These are phyloP conservation scores for Venustaconcha ellipsiformis DNA, from an alignment of 1,140 invertebrate genomes.

Conservation along the genomic window DNA sequence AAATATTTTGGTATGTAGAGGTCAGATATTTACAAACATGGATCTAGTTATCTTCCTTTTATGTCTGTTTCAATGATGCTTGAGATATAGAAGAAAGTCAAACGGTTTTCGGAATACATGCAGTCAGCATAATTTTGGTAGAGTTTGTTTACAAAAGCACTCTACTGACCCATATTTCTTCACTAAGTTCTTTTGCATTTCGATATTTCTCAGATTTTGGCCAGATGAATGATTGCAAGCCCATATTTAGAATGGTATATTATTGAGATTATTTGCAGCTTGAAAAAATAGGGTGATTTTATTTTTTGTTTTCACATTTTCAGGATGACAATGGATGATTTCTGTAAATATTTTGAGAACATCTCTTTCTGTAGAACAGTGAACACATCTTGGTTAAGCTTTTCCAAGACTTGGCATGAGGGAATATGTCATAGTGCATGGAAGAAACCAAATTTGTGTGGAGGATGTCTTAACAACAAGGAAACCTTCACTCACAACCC, in stretches of 20 bases:
- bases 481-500: slow-evolving; percentile 76
- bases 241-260: neutral
- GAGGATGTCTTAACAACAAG: slow-evolving; percentile 74
- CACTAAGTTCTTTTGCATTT: too few species aligned
- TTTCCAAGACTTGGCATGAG: slow-evolving; percentile 74
- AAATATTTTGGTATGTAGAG: too few species aligned
- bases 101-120: too few species aligned
- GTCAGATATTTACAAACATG: too few species aligned
- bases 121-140: neutral
- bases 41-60: neutral
- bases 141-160: too few species aligned
- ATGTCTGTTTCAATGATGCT: neutral
- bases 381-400: slow-evolving; percentile 74
- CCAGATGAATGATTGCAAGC: too few species aligned
- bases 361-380: slow-evolving; percentile 96
- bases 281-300: neutral
- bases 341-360: slow-evolving; percentile 69
- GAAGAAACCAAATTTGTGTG: slow-evolving; percentile 70
- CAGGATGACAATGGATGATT: slow-evolving; percentile 69
- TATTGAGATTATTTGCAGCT: neutral
- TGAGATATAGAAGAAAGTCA: too few species aligned
- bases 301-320: slow-evolving; percentile 13
- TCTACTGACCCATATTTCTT: too few species aligned
- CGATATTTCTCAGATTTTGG: too few species aligned
- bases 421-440: slow-evolving; percentile 69